A percentile compares a stretch with the other conserved stretches of the same genome.
Evolutionary conservation across 2,888 invertebrate species (phyloP).

Genomic region (Stenchaetothrips biformis): DNA sequence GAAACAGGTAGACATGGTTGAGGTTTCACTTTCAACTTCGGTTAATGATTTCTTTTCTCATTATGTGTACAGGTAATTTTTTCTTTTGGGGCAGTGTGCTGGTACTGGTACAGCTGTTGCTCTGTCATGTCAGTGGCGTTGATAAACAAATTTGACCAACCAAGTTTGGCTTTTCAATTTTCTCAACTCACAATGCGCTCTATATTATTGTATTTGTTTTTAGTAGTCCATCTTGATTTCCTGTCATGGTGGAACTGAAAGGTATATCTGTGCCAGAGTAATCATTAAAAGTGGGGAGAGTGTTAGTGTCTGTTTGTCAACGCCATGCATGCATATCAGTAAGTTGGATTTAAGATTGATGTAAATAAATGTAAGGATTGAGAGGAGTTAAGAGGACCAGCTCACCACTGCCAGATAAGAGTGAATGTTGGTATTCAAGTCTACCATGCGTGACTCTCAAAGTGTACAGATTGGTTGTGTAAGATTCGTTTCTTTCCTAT

Average conservation of each 20-base stretch:
- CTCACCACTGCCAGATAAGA: slow-evolving; percentile 19
- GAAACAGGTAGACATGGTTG: too few species aligned
- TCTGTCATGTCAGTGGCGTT: neutral
- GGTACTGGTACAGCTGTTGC: neutral
- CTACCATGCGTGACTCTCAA: slow-evolving; percentile 1
- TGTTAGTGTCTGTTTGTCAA: neutral
- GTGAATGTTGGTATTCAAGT: slow-evolving; percentile 6
- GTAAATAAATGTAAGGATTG: neutral
- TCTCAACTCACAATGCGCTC: too few species aligned
- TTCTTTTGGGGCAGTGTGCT: neutral
- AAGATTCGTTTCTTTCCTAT: neutral
- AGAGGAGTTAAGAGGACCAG: slow-evolving; percentile 3
- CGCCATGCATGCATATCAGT: neutral
- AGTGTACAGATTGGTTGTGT: neutral
- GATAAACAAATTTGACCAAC: neutral
- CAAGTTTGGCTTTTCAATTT: too few species aligned
- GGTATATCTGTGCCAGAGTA: too few species aligned
- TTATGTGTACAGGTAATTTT: neutral
- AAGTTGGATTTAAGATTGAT: slow-evolving; percentile 14
- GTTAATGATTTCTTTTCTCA: neutral
- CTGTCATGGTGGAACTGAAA: too few species aligned
- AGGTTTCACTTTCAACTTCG: neutral
- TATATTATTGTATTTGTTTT: too few species aligned
- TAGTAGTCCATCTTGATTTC: too few species aligned
- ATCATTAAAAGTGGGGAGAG: too few species aligned